A percentile compares a stretch with the other conserved stretches of the same genome.
Evolutionary conservation across 64 coral and sea anemone species (phyloP).

Genomic region (Orbicella faveolata): DNA sequence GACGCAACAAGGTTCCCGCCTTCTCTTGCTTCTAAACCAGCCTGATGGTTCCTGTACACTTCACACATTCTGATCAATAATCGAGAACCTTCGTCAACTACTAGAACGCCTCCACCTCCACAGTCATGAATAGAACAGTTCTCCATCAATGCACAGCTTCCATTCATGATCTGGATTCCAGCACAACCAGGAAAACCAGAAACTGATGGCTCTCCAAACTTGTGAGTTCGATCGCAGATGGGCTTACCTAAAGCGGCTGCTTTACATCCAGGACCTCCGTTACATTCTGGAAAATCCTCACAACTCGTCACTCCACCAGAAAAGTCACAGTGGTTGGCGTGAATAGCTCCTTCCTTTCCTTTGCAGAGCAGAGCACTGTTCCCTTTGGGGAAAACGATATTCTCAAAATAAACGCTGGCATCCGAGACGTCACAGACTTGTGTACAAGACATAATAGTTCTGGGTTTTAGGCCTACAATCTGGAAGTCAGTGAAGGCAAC

Average conservation of each 20-base stretch:
- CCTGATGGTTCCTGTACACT: constrained; percentile 52
- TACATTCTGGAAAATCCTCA: constrained; percentile 81
- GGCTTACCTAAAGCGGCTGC: constrained; percentile 4
- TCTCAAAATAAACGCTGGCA: constrained; percentile 52
- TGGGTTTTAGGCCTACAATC: constrained; percentile 44
- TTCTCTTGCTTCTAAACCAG: constrained; percentile 58
- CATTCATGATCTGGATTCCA: constrained; percentile 4
- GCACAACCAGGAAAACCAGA: constrained; percentile 48
- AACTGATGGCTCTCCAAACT: neutral
- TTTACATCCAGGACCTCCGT: constrained; percentile 67
- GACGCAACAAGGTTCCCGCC: constrained; percentile 36
- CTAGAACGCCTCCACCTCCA: constrained; percentile 52
- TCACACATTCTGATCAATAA: constrained; percentile 33
- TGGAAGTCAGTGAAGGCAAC: neutral
- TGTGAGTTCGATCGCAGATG: constrained; percentile 52
- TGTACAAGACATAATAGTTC: neutral
- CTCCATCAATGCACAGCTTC: constrained; percentile 37
- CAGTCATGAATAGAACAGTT: constrained; percentile 59
- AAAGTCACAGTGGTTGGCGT: constrained; percentile 41
- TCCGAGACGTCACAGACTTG: neutral
- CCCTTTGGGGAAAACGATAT: constrained; percentile 54
- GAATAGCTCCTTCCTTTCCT: constrained; percentile 7
- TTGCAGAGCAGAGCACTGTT: neutral
- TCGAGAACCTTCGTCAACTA: neutral
- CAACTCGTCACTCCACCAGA: constrained; percentile 67